Evolutionary conservation across 2,797 vertebrate species (phyloP).

Genomic region (Smutsia temminckii): DNA sequence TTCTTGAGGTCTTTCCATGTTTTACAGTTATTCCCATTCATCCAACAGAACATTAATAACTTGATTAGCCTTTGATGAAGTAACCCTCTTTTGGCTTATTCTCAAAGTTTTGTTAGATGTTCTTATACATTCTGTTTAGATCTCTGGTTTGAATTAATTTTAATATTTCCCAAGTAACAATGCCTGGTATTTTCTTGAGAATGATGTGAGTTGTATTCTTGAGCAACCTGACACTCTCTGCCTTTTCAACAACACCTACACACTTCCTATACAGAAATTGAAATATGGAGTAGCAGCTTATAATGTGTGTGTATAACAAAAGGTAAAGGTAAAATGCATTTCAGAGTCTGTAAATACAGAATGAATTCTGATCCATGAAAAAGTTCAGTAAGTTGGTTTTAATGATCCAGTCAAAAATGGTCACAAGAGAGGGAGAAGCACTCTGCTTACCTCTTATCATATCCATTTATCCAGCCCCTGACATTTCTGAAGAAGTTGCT

Average conservation of each 20-base stretch:
- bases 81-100: not conserved
- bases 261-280: not conserved
- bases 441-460: not conserved
- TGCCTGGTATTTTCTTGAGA: not conserved
- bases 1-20: not conserved
- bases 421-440: not conserved
- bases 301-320: not conserved
- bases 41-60: not conserved
- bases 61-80: not conserved
- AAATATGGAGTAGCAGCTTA: not conserved
- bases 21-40: not conserved
- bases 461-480: not conserved
- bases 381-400: not conserved
- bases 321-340: not conserved
- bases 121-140: not conserved
- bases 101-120: not conserved
- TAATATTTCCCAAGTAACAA: not conserved
- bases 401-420: not conserved
- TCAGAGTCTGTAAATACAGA: not conserved
- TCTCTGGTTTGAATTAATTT: conserved; percentile 7
- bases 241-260: not conserved
- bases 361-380: not conserved
- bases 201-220: not conserved
- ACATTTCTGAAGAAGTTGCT: not conserved
- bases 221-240: not conserved